Evolutionary conservation across 2,888 invertebrate species (phyloP).

Genomic region (Platynereis dumerilii): DNA sequence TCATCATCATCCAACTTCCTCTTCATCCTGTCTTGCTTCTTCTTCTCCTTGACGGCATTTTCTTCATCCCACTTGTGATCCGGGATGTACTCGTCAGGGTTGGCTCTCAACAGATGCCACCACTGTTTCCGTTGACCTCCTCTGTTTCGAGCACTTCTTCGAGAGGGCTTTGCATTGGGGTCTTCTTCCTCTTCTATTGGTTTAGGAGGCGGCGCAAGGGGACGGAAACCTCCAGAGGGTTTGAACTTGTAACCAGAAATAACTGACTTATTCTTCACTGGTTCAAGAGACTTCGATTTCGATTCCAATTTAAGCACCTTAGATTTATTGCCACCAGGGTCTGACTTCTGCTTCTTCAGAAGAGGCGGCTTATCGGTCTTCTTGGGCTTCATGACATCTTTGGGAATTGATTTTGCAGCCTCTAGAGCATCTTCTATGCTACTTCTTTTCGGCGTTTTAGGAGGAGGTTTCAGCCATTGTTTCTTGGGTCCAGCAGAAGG

Average conservation of each 20-base stretch:
- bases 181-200: conserved; percentile 14
- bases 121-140: conserved; percentile 28
- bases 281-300: not conserved
- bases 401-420: not conserved
- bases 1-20: conserved; percentile 7
- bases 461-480: conserved; percentile 19
- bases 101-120: conserved; percentile 35
- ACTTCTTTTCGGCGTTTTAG: not conserved
- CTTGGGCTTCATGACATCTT: not conserved
- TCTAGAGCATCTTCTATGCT: not conserved
- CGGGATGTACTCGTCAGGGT: conserved; percentile 32
- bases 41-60: conserved; percentile 12
- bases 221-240: too few species aligned
- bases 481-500: conserved; percentile 6
- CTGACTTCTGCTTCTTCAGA: not conserved
- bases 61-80: conserved; percentile 30
- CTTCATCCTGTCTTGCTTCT: conserved; percentile 6
- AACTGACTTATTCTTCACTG: not conserved
- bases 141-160: conserved; percentile 29
- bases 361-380: not conserved
- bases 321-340: not conserved
- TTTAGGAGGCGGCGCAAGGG: not conserved
- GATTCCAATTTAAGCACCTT: not conserved
- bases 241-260: too few species aligned
- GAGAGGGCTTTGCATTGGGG: not conserved